A percentile compares a stretch with the other conserved stretches of the same genome.
Evolutionary conservation across 2,888 invertebrate genomes (phyloP).

Genomic region (Pollenia amentaria): DNA sequence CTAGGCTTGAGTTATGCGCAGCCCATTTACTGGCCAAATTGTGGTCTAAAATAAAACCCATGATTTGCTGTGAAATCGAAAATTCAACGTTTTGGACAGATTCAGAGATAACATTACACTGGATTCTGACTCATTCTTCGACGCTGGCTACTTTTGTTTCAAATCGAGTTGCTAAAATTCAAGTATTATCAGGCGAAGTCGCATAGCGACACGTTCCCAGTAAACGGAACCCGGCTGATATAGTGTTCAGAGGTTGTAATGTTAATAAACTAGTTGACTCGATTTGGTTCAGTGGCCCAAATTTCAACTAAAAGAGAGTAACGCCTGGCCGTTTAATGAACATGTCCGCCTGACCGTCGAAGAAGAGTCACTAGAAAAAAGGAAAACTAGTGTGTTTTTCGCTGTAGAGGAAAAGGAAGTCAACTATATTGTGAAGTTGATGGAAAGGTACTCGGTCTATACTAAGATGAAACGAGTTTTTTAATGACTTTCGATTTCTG

Average conservation of each 20-base stretch:
- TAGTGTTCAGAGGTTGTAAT: not conserved
- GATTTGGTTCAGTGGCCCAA: not conserved
- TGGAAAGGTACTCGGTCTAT: not conserved
- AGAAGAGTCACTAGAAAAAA: conserved; percentile 2
- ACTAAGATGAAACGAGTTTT: not conserved
- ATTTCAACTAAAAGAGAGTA: not conserved
- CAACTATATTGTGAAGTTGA: not conserved
- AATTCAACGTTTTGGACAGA: conserved; percentile 41
- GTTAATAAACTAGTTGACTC: not conserved
- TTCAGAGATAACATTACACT: conserved; percentile 33
- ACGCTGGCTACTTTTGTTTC: not conserved
- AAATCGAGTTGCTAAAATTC: not conserved
- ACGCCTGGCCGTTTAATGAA: not conserved
- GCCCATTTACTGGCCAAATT: conserved; percentile 62
- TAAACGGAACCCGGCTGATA: not conserved
- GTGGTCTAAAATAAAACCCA: conserved; percentile 2
- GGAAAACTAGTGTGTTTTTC: not conserved
- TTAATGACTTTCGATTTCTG: not conserved
- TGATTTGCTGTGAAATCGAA: conserved; percentile 2
- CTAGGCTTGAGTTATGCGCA: conserved; percentile 48
- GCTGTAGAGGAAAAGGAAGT: not conserved
- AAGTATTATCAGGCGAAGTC: not conserved
- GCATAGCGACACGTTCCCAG: not conserved
- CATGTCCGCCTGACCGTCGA: not conserved
- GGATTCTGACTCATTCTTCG: conserved; percentile 1